phyloP scores from a whole-genome alignment of 2,888 invertebrate species.

The Meganola albula region DNA sequence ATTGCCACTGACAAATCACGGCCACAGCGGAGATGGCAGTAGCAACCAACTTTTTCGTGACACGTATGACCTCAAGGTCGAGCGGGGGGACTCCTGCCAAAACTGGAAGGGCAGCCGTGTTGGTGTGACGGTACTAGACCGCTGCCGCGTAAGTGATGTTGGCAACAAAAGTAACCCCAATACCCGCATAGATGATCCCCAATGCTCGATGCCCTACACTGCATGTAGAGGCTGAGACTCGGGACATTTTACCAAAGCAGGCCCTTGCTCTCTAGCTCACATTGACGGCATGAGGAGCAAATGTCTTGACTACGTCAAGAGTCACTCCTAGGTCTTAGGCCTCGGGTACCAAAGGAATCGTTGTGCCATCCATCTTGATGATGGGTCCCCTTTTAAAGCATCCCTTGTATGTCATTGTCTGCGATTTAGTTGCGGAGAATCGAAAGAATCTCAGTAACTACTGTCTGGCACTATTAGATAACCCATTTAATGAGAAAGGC shows the following conservation, averaged over 20 bases:
- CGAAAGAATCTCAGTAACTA: too few species aligned
- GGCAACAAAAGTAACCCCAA: conserved; percentile 7
- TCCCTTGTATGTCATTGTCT: conserved; percentile 13
- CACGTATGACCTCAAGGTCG: conserved; percentile 15
- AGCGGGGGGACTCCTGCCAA: conserved; percentile 16
- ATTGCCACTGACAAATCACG: not conserved
- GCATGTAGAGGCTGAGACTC: conserved; percentile 27
- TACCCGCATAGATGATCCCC: conserved; percentile 1
- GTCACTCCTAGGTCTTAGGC: conserved; percentile 5
- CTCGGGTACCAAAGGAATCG: not conserved
- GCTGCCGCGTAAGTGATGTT: conserved; percentile 17
- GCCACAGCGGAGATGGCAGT: not conserved
- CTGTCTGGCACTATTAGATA: too few species aligned
- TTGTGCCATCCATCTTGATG: not conserved
- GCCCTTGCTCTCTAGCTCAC: conserved; percentile 17
- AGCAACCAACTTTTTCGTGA: not conserved
- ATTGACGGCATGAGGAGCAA: conserved; percentile 13
- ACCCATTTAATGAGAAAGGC: too few species aligned
- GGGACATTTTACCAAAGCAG: conserved; percentile 24
- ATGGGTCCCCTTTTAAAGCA: conserved; percentile 4
- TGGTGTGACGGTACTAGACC: conserved; percentile 5
- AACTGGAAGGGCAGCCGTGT: conserved; percentile 8
- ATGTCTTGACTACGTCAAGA: not conserved
- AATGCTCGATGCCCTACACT: conserved; percentile 20
- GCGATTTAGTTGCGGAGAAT: conserved; percentile 23